phyloP scores from a whole-genome alignment of 2,797 vertebrate species.

The Coreius guichenoti region DNA sequence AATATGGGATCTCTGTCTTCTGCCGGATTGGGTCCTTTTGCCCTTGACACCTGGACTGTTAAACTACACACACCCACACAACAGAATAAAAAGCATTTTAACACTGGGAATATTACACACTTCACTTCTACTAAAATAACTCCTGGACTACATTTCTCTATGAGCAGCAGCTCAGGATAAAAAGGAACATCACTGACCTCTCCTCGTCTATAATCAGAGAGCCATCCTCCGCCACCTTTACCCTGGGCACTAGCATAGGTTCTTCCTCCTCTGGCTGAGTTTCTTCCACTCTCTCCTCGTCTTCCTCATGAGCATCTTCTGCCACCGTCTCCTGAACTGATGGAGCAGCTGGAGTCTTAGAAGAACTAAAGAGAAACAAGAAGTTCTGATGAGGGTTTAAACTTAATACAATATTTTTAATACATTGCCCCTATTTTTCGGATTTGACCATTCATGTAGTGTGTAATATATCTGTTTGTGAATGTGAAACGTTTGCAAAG shows the following conservation, averaged over 20 bases:
- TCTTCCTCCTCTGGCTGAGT: slow-evolving; percentile 78
- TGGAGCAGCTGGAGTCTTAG: slow-evolving; percentile 67
- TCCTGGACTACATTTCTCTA: background rate
- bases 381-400: background rate
- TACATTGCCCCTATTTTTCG: background rate
- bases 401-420: background rate
- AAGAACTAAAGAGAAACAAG: slow-evolving; percentile 59
- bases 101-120: background rate
- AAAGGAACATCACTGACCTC: slow-evolving; percentile 78
- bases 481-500: background rate
- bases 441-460: background rate
- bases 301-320: slow-evolving; percentile 65
- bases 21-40: slow-evolving; percentile 87
- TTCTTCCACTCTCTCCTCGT: slow-evolving; percentile 65
- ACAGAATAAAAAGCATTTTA: background rate
- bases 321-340: slow-evolving; percentile 34
- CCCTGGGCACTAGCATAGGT: slow-evolving; percentile 87
- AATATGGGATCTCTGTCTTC: slow-evolving; percentile 94
- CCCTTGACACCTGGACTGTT: slow-evolving; percentile 92
- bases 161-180: background rate
- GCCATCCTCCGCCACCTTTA: slow-evolving; percentile 98
- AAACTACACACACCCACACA: slow-evolving; percentile 80
- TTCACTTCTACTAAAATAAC: background rate
- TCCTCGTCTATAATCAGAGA: slow-evolving; percentile 97
- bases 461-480: background rate